phyloP scores from a whole-genome alignment of 1,140 invertebrate genomes.

The Octopus sinensis region DNA sequence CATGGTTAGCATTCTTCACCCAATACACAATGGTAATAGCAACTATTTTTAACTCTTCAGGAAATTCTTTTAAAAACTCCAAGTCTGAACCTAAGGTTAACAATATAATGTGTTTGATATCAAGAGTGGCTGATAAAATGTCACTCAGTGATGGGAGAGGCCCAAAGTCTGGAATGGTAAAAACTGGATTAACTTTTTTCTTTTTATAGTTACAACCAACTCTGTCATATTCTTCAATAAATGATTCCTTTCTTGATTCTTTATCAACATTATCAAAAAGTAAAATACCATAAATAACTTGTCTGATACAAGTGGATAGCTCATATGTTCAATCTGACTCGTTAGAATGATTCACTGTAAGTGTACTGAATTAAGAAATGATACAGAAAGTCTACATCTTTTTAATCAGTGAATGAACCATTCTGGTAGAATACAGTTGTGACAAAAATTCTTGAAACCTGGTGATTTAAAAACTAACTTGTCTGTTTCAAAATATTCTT shows the following conservation, averaged over 20 bases:
- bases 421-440: slow-evolving; percentile 53
- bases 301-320: slow-evolving; percentile 64
- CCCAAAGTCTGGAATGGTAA: slow-evolving; percentile 30
- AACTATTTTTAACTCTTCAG: too few species aligned
- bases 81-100: too few species aligned
- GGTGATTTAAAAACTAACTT: slow-evolving; percentile 16
- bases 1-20: too few species aligned
- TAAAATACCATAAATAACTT: slow-evolving; percentile 68
- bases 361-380: slow-evolving; percentile 68
- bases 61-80: too few species aligned
- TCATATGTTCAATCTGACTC: slow-evolving; percentile 73
- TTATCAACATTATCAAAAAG: slow-evolving; percentile 32
- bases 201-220: slow-evolving; percentile 36
- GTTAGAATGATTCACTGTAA: slow-evolving; percentile 67
- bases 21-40: too few species aligned
- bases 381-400: slow-evolving; percentile 62
- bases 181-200: slow-evolving; percentile 37
- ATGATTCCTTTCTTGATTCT: slow-evolving; percentile 44
- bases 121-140: slow-evolving; percentile 24
- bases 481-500: slow-evolving; percentile 21
- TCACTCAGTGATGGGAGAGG: slow-evolving; percentile 35
- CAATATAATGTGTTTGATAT: slow-evolving; percentile 29
- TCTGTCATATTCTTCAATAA: slow-evolving; percentile 51
- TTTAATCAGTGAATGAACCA: slow-evolving; percentile 69
- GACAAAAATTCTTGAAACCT: slow-evolving; percentile 27